Conservation (phyloP, 2,888 invertebrate species). For the Ptilodon capucinus region DNA sequence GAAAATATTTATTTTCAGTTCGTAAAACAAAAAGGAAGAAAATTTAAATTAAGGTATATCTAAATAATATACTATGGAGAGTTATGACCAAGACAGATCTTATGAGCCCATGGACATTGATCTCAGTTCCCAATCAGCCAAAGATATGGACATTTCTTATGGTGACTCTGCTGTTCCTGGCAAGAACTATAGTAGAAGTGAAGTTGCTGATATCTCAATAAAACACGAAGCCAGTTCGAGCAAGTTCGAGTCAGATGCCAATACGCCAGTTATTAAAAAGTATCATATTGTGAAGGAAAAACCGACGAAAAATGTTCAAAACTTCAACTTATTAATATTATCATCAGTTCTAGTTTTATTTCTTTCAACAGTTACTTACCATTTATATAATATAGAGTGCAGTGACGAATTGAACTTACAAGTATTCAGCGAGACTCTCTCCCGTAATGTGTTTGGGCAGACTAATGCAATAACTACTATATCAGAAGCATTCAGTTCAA, state of each 20-base stretch:
- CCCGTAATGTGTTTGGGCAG: conserved; percentile 62
- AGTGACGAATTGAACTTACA: conserved; percentile 43
- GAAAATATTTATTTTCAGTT: no score
- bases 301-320: conserved; percentile 16
- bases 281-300: conserved; percentile 43
- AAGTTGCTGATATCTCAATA: not conserved
- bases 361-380: conserved; percentile 44
- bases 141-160: conserved; percentile 59
- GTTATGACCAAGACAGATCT: conserved; percentile 40
- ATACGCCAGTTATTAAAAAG: conserved; percentile 22
- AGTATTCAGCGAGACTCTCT: conserved; percentile 40
- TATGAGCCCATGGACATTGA: conserved; percentile 75
- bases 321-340: conserved; percentile 22
- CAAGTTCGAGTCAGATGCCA: not conserved
- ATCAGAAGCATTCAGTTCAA: conserved; percentile 42
- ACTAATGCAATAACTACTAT: conserved; percentile 46
- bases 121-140: conserved; percentile 56
- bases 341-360: conserved; percentile 27
- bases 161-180: conserved; percentile 26
- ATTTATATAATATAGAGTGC: conserved; percentile 50
- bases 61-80: conserved; percentile 35
- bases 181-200: conserved; percentile 4
- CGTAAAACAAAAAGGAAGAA: no score
- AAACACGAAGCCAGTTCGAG: not conserved
- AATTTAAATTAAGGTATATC: no score